Evolutionary conservation across 1,140 invertebrate species (phyloP).

Genomic region (Monomorium pharaonis): DNA sequence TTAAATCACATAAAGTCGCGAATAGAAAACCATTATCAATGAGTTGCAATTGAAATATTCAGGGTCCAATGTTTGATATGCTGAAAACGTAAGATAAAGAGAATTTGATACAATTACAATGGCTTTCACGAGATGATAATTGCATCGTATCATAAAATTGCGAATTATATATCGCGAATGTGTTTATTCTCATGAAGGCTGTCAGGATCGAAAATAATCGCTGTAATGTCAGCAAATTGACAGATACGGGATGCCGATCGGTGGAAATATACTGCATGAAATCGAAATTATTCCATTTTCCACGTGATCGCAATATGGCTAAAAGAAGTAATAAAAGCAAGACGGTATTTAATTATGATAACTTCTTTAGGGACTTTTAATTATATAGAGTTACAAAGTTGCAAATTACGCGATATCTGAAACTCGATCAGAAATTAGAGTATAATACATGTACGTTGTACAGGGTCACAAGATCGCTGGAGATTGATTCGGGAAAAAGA

Average conservation of each 20-base stretch:
- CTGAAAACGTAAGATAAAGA: not conserved
- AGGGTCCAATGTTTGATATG: not conserved
- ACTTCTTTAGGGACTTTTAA: not conserved
- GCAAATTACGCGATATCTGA: slow-evolving; percentile 1
- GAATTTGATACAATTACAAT: slow-evolving; percentile 10
- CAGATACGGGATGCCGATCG: slow-evolving; percentile 23
- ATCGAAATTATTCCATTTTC: slow-evolving; percentile 23
- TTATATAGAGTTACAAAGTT: not conserved
- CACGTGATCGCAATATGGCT: not conserved
- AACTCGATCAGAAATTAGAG: not conserved
- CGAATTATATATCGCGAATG: not conserved
- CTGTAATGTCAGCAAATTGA: not conserved
- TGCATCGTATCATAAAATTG: slow-evolving; percentile 7
- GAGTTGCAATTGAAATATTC: slow-evolving; percentile 22
- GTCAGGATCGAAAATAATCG: slow-evolving; percentile 28
- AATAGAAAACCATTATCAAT: slow-evolving; percentile 5
- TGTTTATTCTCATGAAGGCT: not conserved
- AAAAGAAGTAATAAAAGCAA: not conserved
- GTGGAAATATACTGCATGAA: slow-evolving; percentile 37
- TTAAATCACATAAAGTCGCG: slow-evolving; percentile 1
- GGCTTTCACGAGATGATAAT: not conserved
- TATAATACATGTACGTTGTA: not conserved
- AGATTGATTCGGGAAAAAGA: not conserved
- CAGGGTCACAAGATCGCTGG: not conserved
- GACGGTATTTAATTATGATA: slow-evolving; percentile 16